These are phyloP conservation scores for Standfussiana lucernea DNA, from an alignment of 2,888 invertebrate genomes.

Conservation along the genomic window DNA sequence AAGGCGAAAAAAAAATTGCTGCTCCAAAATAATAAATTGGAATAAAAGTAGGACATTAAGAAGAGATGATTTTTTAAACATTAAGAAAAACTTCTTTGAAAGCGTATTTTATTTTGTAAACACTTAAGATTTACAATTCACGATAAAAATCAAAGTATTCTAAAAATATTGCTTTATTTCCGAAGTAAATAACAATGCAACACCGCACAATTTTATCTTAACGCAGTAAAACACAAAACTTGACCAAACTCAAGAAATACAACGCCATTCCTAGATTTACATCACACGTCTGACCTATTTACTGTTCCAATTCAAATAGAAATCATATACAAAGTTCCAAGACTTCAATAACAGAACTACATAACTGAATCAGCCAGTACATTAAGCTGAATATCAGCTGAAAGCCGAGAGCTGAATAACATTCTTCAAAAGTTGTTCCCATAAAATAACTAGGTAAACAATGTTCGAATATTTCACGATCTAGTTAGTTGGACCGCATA, in stretches of 20 bases:
- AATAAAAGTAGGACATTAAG: neutral
- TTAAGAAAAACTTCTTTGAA: no score
- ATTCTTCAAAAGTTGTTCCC: slow-evolving; percentile 54
- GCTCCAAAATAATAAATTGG: neutral
- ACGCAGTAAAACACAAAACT: slow-evolving; percentile 45
- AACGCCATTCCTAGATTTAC: slow-evolving; percentile 19
- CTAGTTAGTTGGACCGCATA: slow-evolving; percentile 54
- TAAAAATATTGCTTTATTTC: slow-evolving; percentile 12
- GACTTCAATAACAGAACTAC: slow-evolving; percentile 41
- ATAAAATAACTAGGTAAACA: slow-evolving; percentile 57
- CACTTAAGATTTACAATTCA: slow-evolving; percentile 5
- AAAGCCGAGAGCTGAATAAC: slow-evolving; percentile 30
- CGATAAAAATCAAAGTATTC: slow-evolving; percentile 5
- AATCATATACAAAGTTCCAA: slow-evolving; percentile 21
- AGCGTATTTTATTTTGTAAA: neutral
- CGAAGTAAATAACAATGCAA: slow-evolving; percentile 25
- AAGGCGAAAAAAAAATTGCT: neutral
- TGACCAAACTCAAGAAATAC: slow-evolving; percentile 41
- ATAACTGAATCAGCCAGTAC: slow-evolving; percentile 55
- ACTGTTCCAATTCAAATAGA: slow-evolving; percentile 40
- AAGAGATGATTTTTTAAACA: no score
- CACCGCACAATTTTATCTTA: slow-evolving; percentile 27
- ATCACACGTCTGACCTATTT: slow-evolving; percentile 44
- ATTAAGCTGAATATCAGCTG: slow-evolving; percentile 31
- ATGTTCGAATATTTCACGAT: slow-evolving; percentile 59